Conservation (phyloP, 1,140 invertebrate genomes). For the Drosophila hydei region DNA sequence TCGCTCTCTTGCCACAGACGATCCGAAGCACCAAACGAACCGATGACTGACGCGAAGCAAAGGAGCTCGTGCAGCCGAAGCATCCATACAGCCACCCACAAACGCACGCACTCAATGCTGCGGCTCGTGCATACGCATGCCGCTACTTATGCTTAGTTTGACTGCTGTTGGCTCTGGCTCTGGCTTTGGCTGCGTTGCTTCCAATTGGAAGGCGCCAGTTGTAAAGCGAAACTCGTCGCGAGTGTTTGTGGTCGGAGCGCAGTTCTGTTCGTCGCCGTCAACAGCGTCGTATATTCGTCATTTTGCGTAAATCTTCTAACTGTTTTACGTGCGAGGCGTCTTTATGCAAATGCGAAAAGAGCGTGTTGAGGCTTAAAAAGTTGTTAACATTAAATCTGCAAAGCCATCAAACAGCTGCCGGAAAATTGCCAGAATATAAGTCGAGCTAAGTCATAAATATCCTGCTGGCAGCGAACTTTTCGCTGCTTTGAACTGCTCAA, state of each 20-base stretch:
- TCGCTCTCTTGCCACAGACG: neutral
- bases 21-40: slow-evolving; percentile 8
- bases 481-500: slow-evolving; percentile 13
- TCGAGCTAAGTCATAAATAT: neutral
- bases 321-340: slow-evolving; percentile 6
- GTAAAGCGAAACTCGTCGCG: slow-evolving; percentile 58
- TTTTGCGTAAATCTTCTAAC: slow-evolving; percentile 35
- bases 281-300: slow-evolving; percentile 3
- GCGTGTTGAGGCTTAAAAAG: slow-evolving; percentile 5
- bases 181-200: slow-evolving; percentile 19
- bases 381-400: slow-evolving; percentile 27
- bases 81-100: slow-evolving; percentile 46
- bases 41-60: slow-evolving; percentile 21
- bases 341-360: slow-evolving; percentile 8
- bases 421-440: slow-evolving; percentile 23
- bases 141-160: slow-evolving; percentile 23
- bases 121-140: slow-evolving; percentile 26
- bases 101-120: slow-evolving; percentile 13
- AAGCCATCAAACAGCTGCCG: slow-evolving; percentile 39
- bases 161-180: slow-evolving; percentile 4
- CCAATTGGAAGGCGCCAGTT: slow-evolving; percentile 59
- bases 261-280: slow-evolving; percentile 17
- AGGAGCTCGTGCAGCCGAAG: slow-evolving; percentile 27
- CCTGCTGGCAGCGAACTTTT: neutral
- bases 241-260: slow-evolving; percentile 46